Base-by-base conservation (phyloP, 2,113 vertebrate genomes). In the Chrysochloris asiatica region DNA sequence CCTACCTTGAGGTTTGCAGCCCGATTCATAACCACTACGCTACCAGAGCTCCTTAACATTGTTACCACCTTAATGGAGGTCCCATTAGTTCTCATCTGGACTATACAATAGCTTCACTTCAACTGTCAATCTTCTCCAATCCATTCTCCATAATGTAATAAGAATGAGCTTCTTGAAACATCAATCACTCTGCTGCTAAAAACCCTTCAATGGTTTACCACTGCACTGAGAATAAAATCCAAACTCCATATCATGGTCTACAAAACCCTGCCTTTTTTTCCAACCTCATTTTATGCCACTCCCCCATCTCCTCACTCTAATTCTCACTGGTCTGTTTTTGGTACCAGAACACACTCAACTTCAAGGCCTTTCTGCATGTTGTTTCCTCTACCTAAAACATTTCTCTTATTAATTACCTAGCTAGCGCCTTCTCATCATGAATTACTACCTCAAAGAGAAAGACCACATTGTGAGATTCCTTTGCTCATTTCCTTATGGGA, bases 171-270 rank as follows among this genome's bases (percentile, higher is more conserved):
- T 88, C 73, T 61, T 81, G 83, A 84, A 84, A 52, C 8, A 91
- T n/a, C n/a, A 89, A 47, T 91, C 76, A 63, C 36, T 88, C 19
- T 78, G 52, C n/a, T 67, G 43, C 41, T 90, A 75, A 90, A 95
- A 90, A 45, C 11, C 11, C 45, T 88, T 61, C 9, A 88, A 26
- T 59, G 65, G 28, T 5, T 88, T 89, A 82, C 48, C 48, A 83
- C 13, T 41, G 22, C 48, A 86, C 54, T 87, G n/a, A 72, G 19
- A 54, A 83, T 81, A 83, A 86, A 89, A 93, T 79, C 41, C 16
- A 93, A 86, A 83, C 24, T 87, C 48, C 41, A 3, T 50, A 86
- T 63, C 38, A 82, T 77, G 84, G 43, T 86, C 47, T 88, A 93
- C 28, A 93, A 91, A 91, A 48, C 45, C 48, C 59, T 86, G 61